Evolutionary conservation across 2,888 invertebrate genomes (phyloP).

Genomic region (Chaetogeoica ovagalla): DNA sequence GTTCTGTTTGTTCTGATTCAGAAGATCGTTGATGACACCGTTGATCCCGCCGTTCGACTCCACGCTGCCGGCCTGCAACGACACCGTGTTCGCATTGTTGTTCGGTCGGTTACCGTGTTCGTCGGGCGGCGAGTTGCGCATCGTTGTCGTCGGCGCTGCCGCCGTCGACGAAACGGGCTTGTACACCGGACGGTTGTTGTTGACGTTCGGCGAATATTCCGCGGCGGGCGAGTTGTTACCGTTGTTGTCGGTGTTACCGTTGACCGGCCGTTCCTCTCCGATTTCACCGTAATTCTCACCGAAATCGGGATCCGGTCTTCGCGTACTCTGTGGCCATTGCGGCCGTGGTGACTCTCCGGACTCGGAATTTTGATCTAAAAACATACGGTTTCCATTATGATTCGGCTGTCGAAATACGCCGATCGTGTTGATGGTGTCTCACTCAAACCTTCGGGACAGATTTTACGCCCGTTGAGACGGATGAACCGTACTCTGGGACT

Average conservation of each 20-base stretch:
- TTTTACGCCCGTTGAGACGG: conserved; percentile 65
- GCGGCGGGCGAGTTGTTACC: neutral
- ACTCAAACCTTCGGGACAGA: conserved; percentile 57
- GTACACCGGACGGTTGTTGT: neutral
- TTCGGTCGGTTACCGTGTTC: neutral
- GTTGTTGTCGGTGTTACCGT: neutral
- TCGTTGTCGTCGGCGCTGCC: neutral
- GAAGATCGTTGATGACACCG: conserved; percentile 37
- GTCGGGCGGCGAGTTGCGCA: neutral
- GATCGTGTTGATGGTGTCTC: conserved; percentile 14
- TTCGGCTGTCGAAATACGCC: too few species aligned
- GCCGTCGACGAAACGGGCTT: neutral
- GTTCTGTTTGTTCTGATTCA: neutral
- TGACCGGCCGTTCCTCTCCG: neutral
- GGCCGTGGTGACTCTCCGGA: conserved; percentile 9
- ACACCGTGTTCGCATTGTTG: conserved; percentile 17
- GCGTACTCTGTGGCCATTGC: conserved; percentile 1
- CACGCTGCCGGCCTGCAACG: conserved; percentile 26
- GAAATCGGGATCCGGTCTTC: conserved; percentile 55
- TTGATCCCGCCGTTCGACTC: conserved; percentile 21
- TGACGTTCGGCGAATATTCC: neutral
- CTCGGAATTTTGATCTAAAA: conserved; percentile 5
- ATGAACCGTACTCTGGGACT: conserved; percentile 63
- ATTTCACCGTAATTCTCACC: conserved; percentile 32
- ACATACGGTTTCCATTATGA: neutral